A percentile compares a stretch with the other conserved stretches of the same genome.
Conservation (phyloP, 2,113 vertebrate species). For the Nansenia antarctica region DNA sequence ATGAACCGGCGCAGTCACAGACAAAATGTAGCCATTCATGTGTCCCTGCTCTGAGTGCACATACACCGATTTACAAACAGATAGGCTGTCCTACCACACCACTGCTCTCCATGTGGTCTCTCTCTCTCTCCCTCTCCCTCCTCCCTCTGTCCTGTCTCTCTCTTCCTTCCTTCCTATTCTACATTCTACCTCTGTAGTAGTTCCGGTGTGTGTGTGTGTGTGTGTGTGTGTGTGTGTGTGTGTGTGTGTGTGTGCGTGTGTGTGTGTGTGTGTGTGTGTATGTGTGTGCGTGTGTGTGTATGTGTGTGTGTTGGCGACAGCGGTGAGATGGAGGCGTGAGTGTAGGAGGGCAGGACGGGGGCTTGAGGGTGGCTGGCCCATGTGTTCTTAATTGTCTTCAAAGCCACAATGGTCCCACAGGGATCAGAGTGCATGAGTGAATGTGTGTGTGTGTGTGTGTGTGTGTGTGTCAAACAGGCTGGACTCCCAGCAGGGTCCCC, state of each 20-base stretch:
- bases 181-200: background rate
- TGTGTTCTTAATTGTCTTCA: slow-evolving; percentile 1
- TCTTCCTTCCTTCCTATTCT: background rate
- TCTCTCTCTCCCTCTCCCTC: slow-evolving; percentile 42
- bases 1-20: slow-evolving; percentile 52
- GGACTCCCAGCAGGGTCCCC: slow-evolving; percentile 56
- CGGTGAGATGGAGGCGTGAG: background rate
- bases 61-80: slow-evolving; percentile 66
- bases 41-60: slow-evolving; percentile 64
- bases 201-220: background rate
- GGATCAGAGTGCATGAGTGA: background rate
- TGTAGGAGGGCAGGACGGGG: background rate
- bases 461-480: slow-evolving; percentile 24
- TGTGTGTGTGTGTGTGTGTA: background rate
- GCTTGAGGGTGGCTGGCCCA: background rate
- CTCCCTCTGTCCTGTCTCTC: background rate
- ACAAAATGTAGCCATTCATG: slow-evolving; percentile 71
- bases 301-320: background rate
- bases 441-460: background rate
- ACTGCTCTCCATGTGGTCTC: slow-evolving; percentile 56
- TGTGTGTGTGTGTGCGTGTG: background rate
- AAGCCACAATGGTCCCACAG: background rate
- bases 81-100: slow-evolving; percentile 50
- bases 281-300: background rate
- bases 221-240: background rate